A percentile compares a stretch with the other conserved stretches of the same genome.
Conservation (phyloP, 1,140 invertebrate genomes). For the Belonocnema kinseyi region DNA sequence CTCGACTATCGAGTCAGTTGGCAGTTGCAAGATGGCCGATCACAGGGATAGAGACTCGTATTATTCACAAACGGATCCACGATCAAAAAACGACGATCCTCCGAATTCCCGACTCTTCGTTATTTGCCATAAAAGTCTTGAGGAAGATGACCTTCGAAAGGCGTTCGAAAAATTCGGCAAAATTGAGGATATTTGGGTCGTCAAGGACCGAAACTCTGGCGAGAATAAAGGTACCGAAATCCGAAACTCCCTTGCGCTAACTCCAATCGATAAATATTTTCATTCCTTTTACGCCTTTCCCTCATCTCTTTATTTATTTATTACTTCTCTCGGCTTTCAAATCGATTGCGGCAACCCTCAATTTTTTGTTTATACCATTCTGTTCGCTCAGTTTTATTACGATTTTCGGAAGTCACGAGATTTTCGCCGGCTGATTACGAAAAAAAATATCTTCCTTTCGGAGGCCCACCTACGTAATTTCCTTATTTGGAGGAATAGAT, state of each 20-base stretch:
- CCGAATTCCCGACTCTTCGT: slow-evolving; percentile 92
- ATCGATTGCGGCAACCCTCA: not conserved
- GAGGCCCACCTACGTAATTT: not conserved
- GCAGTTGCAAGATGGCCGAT: slow-evolving; percentile 73
- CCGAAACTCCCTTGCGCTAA: not conserved
- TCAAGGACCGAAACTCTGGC: slow-evolving; percentile 89
- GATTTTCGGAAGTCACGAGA: not conserved
- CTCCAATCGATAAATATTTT: slow-evolving; percentile 53
- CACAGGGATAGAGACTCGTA: slow-evolving; percentile 70
- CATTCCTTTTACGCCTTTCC: slow-evolving; percentile 30
- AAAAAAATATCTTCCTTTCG: not conserved
- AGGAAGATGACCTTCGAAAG: slow-evolving; percentile 87
- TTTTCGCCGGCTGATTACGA: not conserved
- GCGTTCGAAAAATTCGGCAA: slow-evolving; percentile 88
- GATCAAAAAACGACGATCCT: slow-evolving; percentile 82
- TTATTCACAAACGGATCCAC: slow-evolving; percentile 68
- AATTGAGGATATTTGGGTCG: slow-evolving; percentile 92
- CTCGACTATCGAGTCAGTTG: not conserved
- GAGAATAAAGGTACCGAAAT: slow-evolving; percentile 86
- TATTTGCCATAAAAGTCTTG: slow-evolving; percentile 88
- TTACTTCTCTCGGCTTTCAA: not conserved
- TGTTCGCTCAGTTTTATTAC: not conserved
- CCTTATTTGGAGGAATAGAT: too few relatives aligned
- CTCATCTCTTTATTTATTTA: not conserved
- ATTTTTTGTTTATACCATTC: not conserved